Base-by-base conservation (phyloP, 2,113 vertebrate species). In the Copsychus sechellarum region DNA sequence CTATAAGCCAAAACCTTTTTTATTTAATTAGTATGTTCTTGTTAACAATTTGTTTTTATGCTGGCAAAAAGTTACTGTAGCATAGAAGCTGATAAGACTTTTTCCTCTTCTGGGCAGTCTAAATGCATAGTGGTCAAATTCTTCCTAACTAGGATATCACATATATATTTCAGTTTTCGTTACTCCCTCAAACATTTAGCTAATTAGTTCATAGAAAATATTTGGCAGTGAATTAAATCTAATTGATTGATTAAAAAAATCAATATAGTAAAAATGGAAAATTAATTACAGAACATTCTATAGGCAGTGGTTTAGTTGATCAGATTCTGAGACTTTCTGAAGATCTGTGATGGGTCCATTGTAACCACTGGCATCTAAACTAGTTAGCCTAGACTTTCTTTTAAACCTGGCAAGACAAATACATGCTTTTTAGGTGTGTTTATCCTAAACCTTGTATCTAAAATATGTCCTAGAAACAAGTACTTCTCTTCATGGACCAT, bases 151-250 rank as follows among this genome's bases (percentile, higher is more conserved):
- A 48, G 5, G 36, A 65, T 26, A 70, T 26, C 48, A 51, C 2
- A 1, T 38, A 72, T 48, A 24, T 88, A 62, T 79, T 84, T 95
- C 62, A 84, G n/a, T 51, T 72, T 91, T 86, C 42, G 70, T 43
- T 53, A 33, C n/a, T 57, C 6, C 61, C 23, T 58, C 53, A 90
- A 92, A 93, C 17, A 92, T 80, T 78, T 90, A 82, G n/a, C 25
- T 92, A 83, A 92, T 93, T 92, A 67, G 51, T 82, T 73, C 60
- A 38, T 17, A 86, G 69, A 80, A 86, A 92, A 80, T 66, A 90
- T 66, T 67, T 73, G n/a, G 34, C 26, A 70, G n/a, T 51, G 74
- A 94, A 93, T 53, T 82, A 78, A 95, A 85, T 93, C 13, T 18
- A 92, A 82, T 5, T 74, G 53, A 60, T 45, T 81, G 54, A 86